phyloP scores from a whole-genome alignment of 2,797 vertebrate species.

The Enteromius mattozi region DNA sequence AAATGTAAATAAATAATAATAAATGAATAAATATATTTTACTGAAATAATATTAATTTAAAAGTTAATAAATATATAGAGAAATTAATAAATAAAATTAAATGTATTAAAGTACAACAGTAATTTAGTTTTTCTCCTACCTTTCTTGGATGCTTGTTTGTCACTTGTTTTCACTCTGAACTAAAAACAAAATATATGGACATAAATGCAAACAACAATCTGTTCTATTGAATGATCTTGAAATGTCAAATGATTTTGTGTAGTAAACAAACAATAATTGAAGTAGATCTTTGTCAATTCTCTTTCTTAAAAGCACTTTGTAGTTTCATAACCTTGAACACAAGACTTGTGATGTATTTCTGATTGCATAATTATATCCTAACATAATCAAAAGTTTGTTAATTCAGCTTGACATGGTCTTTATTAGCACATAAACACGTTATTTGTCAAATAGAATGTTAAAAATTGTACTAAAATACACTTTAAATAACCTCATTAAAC shows the following conservation, averaged over 20 bases:
- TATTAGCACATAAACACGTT: no score
- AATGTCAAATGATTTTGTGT: not conserved
- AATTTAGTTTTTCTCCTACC: not conserved
- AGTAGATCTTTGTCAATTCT: not conserved
- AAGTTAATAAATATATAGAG: not conserved
- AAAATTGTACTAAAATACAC: not conserved
- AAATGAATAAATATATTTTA: not conserved
- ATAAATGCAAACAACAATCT: not conserved
- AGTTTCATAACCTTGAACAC: not conserved
- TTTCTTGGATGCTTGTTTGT: not conserved
- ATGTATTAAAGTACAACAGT: not conserved
- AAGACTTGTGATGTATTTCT: not conserved
- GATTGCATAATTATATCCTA: not conserved
- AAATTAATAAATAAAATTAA: not conserved
- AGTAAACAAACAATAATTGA: not conserved
- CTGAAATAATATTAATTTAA: not conserved
- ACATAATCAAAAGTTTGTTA: not conserved
- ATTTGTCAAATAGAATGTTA: not conserved
- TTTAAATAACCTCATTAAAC: not conserved
- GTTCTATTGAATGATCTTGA: not conserved
- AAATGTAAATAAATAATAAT: not conserved
- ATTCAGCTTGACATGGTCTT: not conserved
- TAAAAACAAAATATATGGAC: not conserved
- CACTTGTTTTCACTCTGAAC: not conserved
- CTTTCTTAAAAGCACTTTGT: not conserved